Base-by-base conservation (phyloP, 2,113 vertebrate species). In the Tachysurus fulvidraco region DNA sequence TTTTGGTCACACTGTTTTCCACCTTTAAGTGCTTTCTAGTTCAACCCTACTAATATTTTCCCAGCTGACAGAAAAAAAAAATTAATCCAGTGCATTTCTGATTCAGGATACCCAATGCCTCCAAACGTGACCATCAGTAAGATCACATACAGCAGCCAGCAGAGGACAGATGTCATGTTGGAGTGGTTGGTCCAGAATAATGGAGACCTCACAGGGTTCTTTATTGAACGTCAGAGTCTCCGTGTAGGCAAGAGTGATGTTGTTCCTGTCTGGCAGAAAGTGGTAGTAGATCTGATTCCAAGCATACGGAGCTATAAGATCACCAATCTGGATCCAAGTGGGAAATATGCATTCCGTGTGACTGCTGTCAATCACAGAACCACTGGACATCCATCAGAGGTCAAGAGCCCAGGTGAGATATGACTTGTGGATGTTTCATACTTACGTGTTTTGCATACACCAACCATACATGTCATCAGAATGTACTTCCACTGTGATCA, bases 381-480 rank as follows among this genome's bases (percentile, higher is more conserved):
- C 2, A 86, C 93, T 0, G 97, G 97, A 89, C 89, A 96, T 81
- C 96, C 97, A 1, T 99, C 97, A 5, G 93, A 95, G 88, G 91
- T 93, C 88, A 96, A 95, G 93, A 97, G 91, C 78, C 97, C 98
- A 97, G 97, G 97, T 98, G 95, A 92, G 91, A 85, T 76, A 84
- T 74, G 3, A n/a, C 11, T 23, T n/a, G 11, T 9, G 25, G 7
- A 25, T 69, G n/a, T 30, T 52, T 69, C 64, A 54, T n/a, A 52
- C 14, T 28, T 46, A 28, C 62, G 6, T 28, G 50, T 71, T 83
- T 83, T 83, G 2, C 52, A 50, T 50, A 50, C 17, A 71, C n/a
- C 46, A 71, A 55, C 64, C 19, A 41, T 81, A 30, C 14, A 60
- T 44, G 17, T 41, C 11, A 60, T 25, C 4, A 60, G 57, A 81